Evolutionary conservation across 2,113 vertebrate genomes (phyloP).

Genomic region (Aegithalos caudatus): DNA sequence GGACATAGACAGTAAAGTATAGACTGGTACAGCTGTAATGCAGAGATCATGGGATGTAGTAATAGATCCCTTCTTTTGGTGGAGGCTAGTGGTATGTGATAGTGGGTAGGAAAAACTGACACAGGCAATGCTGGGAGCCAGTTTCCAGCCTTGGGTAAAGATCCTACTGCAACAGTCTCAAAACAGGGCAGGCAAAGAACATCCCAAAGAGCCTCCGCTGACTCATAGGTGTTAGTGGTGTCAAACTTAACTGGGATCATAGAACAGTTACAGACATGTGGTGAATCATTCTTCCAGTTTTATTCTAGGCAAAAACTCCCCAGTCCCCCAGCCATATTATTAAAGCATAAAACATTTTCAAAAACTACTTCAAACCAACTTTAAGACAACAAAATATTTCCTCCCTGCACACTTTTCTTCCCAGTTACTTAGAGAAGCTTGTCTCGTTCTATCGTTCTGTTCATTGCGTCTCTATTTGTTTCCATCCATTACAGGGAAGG

Average conservation of each 20-base stretch:
- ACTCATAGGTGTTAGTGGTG: slow-evolving; percentile 62
- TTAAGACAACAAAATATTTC: not conserved
- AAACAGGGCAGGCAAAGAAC: slow-evolving; percentile 42
- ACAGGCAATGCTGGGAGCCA: not conserved
- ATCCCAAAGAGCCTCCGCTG: slow-evolving; percentile 25
- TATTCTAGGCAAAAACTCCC: slow-evolving; percentile 53
- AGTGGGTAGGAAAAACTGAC: slow-evolving; percentile 62
- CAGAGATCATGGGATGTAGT: not conserved
- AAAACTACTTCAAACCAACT: slow-evolving; percentile 20
- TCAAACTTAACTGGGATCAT: slow-evolving; percentile 51
- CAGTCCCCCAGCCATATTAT: slow-evolving; percentile 29
- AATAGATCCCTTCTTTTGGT: not conserved
- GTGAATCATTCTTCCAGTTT: slow-evolving; percentile 66
- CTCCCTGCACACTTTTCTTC: not conserved
- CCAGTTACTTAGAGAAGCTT: not conserved
- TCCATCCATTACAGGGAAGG: not conserved
- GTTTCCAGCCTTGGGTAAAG: slow-evolving; percentile 34
- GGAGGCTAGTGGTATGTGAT: slow-evolving; percentile 14
- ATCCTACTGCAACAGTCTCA: slow-evolving; percentile 26
- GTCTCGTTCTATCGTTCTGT: not conserved
- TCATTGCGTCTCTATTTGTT: rapidly evolving
- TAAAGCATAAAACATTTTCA: slow-evolving; percentile 32
- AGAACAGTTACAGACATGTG: slow-evolving; percentile 30
- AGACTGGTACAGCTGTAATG: not conserved
- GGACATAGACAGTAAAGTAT: not conserved